phyloP scores from a whole-genome alignment of 2,888 invertebrate genomes.

The Machimus atricapillus region DNA sequence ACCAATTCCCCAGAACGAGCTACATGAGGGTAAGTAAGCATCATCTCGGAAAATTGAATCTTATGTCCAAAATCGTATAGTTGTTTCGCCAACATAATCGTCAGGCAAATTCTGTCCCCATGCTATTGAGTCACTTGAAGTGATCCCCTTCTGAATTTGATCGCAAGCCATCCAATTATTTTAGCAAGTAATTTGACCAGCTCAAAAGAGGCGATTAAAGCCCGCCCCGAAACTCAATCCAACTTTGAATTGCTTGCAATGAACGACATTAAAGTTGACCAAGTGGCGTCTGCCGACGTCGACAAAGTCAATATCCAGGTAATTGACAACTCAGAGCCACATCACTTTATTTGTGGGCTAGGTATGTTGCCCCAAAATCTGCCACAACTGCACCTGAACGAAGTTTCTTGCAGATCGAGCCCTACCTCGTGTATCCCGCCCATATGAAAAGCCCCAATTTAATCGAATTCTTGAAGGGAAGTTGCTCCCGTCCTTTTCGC shows the following conservation, averaged over 20 bases:
- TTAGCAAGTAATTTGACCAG: background rate
- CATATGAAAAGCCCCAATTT: background rate
- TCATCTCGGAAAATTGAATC: background rate
- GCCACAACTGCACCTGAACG: slow-evolving; percentile 4
- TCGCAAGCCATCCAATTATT: background rate
- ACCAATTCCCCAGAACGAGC: background rate
- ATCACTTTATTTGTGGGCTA: slow-evolving; percentile 24
- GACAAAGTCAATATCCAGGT: slow-evolving; percentile 29
- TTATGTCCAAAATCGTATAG: background rate
- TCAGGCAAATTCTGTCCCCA: background rate
- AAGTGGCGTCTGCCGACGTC: background rate
- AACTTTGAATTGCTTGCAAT: background rate
- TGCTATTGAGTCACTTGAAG: background rate
- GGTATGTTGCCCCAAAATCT: background rate
- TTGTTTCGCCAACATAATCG: background rate
- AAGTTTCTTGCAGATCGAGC: background rate
- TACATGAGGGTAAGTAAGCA: background rate
- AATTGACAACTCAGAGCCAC: slow-evolving; percentile 21
- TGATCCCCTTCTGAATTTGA: background rate
- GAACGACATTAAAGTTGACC: background rate
- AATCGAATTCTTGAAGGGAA: slow-evolving; percentile 13
- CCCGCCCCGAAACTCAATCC: background rate
- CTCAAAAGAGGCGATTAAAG: background rate
- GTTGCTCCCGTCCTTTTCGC: background rate
- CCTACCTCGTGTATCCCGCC: background rate